Percentiles rank a stretch among this genome's conserved stretches.
phyloP scores from a whole-genome alignment of 2,888 invertebrate genomes.

The Brachycybe producta region DNA sequence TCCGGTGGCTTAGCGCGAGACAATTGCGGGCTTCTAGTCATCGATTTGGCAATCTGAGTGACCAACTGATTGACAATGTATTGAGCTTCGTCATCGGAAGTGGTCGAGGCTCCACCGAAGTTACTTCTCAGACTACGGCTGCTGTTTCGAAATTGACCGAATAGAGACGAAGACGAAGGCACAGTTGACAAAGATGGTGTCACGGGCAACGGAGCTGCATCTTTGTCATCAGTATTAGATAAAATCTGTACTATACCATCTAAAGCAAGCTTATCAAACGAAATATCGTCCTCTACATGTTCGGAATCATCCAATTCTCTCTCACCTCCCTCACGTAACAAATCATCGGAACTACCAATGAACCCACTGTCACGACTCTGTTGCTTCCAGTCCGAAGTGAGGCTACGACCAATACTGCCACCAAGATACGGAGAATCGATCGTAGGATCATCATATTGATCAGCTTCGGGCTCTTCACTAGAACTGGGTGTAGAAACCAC shows the following conservation, averaged over 20 bases:
- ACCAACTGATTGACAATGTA: conserved; percentile 24
- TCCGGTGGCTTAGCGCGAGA: conserved; percentile 58
- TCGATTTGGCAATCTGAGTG: conserved; percentile 21
- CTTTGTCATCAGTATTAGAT: neutral
- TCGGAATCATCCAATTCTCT: too few relatives aligned
- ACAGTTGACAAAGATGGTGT: neutral
- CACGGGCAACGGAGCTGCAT: neutral
- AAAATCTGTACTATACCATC: neutral
- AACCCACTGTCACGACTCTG: conserved; percentile 79
- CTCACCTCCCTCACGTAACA: conserved; percentile 42
- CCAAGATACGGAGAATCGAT: neutral
- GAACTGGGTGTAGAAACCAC: neutral
- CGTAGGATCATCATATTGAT: neutral
- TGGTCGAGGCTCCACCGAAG: conserved; percentile 18
- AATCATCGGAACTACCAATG: conserved; percentile 74
- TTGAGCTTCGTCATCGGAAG: conserved; percentile 23
- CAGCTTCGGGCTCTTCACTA: neutral
- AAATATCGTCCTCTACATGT: neutral
- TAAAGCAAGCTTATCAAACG: neutral
- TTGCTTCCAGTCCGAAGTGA: conserved; percentile 46
- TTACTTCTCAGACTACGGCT: conserved; percentile 19
- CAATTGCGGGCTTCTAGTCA: conserved; percentile 25
- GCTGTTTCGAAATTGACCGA: conserved; percentile 14
- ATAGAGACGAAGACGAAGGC: neutral
- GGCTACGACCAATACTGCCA: conserved; percentile 5